These are phyloP conservation scores for Urocitellus parryii DNA, from an alignment of 2,113 vertebrate species.

Conservation along the genomic window DNA sequence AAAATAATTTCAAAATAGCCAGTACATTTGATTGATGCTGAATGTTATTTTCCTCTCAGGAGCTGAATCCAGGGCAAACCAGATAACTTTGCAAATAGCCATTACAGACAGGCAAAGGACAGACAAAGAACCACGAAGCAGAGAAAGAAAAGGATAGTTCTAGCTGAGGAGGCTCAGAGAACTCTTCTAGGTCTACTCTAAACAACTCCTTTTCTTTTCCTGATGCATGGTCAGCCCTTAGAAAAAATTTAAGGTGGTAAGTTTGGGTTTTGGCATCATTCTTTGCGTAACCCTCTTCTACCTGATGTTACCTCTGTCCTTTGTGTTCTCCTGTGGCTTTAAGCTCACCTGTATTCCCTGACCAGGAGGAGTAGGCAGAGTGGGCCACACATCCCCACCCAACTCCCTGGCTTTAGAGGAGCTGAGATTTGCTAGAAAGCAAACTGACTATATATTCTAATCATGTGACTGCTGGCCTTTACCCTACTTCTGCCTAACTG, in stretches of 20 bases:
- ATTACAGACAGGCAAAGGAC: not conserved
- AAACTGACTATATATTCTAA: not conserved
- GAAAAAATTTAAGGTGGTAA: not conserved
- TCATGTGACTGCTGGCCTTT: not conserved
- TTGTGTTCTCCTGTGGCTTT: not conserved
- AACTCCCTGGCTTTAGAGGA: not conserved
- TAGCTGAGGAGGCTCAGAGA: not conserved
- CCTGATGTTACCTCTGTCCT: not conserved
- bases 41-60: not conserved
- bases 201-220: not conserved
- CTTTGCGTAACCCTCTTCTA: not conserved
- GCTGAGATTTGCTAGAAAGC: not conserved
- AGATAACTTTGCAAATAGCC: not conserved
- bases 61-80: not conserved
- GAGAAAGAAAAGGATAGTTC: not conserved
- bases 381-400: too few species aligned
- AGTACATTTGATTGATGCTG: not conserved
- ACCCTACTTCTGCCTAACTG: not conserved
- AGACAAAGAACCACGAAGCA: not conserved
- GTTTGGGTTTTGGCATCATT: not conserved
- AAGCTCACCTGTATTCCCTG: not conserved
- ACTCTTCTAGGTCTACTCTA: not conserved
- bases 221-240: not conserved
- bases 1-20: constrained; percentile 18
- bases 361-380: not conserved